phyloP scores from a whole-genome alignment of 2,888 invertebrate species.

The Synanthedon tipuliformis region DNA sequence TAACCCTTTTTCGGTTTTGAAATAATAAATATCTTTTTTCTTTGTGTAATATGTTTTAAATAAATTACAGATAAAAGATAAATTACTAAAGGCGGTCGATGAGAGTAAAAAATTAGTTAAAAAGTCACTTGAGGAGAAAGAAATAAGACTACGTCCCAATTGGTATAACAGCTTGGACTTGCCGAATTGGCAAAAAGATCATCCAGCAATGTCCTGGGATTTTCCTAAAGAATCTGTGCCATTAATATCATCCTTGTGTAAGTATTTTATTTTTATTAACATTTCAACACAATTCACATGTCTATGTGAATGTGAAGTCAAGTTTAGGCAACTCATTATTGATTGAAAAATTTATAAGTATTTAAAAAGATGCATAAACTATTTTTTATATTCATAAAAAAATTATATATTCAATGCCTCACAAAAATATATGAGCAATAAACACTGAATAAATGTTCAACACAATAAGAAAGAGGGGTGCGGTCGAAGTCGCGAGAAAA shows the following conservation, averaged over 20 bases:
- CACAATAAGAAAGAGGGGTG: too few relatives aligned
- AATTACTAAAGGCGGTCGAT: conserved; percentile 62
- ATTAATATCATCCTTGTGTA: conserved; percentile 48
- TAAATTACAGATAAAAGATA: conserved; percentile 53
- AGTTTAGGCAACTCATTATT: too few relatives aligned
- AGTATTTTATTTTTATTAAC: conserved; percentile 4
- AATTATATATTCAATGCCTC: too few relatives aligned
- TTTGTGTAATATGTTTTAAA: too few relatives aligned
- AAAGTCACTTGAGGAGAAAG: conserved; percentile 63
- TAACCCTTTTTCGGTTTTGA: too few relatives aligned
- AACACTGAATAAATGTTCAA: too few relatives aligned
- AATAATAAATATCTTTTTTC: not conserved
- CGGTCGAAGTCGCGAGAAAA: too few relatives aligned
- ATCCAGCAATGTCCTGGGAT: conserved; percentile 64
- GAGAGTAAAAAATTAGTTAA: conserved; percentile 61
- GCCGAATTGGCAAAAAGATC: conserved; percentile 60
- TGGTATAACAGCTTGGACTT: conserved; percentile 56
- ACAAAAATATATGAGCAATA: too few relatives aligned
- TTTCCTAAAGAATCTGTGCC: conserved; percentile 56
- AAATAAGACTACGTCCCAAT: conserved; percentile 40
- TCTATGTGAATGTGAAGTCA: not conserved
- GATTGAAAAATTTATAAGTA: too few relatives aligned
- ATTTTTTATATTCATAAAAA: too few relatives aligned
- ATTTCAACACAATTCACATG: not conserved
- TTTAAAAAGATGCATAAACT: too few relatives aligned